phyloP scores from a whole-genome alignment of 2,888 invertebrate species.

The Tenthredo notha region DNA sequence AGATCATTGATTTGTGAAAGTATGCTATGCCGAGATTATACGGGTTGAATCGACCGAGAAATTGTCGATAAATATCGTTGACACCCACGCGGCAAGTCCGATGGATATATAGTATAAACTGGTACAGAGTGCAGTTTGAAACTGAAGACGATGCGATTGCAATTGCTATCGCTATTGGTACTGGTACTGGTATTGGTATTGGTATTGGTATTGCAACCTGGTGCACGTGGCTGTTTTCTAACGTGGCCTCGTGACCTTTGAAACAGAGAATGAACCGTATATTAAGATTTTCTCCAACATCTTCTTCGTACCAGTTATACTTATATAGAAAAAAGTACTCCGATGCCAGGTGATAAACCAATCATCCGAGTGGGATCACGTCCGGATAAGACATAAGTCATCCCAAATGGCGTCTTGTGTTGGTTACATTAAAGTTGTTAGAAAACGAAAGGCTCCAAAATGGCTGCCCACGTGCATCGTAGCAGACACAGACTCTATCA shows the following conservation, averaged over 20 bases:
- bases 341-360: constrained; percentile 21
- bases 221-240: background rate
- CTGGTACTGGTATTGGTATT: no score
- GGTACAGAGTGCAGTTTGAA: background rate
- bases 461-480: constrained; percentile 45
- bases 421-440: constrained; percentile 6
- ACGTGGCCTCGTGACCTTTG: constrained; percentile 24
- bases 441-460: constrained; percentile 43
- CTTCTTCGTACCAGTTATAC: background rate
- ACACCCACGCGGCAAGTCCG: constrained; percentile 43
- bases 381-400: background rate
- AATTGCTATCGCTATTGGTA: background rate
- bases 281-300: background rate
- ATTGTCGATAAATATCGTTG: constrained; percentile 48
- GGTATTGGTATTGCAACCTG: background rate
- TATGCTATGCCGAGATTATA: constrained; percentile 37
- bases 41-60: constrained; percentile 46
- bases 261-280: background rate
- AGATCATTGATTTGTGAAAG: constrained; percentile 48
- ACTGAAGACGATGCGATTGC: constrained; percentile 1
- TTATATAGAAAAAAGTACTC: background rate
- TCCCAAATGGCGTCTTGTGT: constrained; percentile 17
- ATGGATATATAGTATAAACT: constrained; percentile 30
- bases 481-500: constrained; percentile 48
- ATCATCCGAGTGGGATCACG: background rate